These are phyloP conservation scores for Dendrocincla fuliginosa DNA, from an alignment of 2,797 vertebrate genomes.

Conservation along the genomic window DNA sequence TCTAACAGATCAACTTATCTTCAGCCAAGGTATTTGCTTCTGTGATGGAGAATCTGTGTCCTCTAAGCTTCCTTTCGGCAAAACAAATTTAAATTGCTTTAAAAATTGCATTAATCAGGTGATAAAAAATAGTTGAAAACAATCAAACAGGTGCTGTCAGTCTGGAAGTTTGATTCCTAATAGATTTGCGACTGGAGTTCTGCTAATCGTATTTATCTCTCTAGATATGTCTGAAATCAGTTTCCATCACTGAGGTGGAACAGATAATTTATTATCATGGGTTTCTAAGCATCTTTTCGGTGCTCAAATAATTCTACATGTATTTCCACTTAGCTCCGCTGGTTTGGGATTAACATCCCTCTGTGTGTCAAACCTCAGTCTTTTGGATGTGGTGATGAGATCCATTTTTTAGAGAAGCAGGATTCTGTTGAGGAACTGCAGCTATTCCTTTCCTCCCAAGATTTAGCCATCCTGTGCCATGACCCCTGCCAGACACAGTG, in stretches of 20 bases:
- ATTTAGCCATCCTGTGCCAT: not conserved
- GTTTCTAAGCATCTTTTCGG: conserved; percentile 3
- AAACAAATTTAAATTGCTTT: not conserved
- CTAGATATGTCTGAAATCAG: conserved; percentile 15
- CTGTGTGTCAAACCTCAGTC: not conserved
- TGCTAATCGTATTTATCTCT: not conserved
- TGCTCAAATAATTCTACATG: not conserved
- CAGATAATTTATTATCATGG: conserved; percentile 27
- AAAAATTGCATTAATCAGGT: not conserved
- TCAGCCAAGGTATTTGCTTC: conserved; percentile 16
- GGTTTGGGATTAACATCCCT: not conserved
- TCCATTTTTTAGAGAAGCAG: not conserved
- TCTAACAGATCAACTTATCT: conserved; percentile 18
- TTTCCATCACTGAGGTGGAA: conserved; percentile 42
- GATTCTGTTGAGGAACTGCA: not conserved
- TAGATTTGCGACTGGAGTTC: conserved; percentile 8
- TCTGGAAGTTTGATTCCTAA: conserved; percentile 40
- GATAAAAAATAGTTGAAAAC: not conserved
- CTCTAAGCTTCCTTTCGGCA: not conserved
- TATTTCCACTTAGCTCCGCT: conserved; percentile 8
- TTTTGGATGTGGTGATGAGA: not conserved
- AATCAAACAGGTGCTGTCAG: not conserved
- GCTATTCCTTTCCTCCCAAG: not conserved
- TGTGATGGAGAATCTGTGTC: not conserved
- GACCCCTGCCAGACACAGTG: not conserved